A percentile compares a stretch with the other conserved stretches of the same genome.
phyloP scores from a whole-genome alignment of 2,113 vertebrate species.

The Himantopus leucocephalus region DNA sequence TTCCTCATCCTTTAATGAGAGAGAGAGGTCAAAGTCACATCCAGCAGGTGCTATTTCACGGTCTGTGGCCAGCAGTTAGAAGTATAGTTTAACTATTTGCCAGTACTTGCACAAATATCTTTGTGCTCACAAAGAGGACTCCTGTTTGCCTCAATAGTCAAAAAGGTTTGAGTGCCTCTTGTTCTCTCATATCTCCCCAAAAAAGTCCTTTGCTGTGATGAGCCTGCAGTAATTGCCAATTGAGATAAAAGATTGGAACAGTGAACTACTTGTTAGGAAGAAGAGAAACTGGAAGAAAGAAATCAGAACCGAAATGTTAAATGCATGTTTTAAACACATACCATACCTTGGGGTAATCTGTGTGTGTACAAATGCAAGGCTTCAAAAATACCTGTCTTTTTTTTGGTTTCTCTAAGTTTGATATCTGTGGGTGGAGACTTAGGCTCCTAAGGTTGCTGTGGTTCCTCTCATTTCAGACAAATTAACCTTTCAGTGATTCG shows the following conservation, averaged over 20 bases:
- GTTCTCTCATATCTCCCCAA: background rate
- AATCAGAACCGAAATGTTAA: background rate
- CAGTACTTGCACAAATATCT: background rate
- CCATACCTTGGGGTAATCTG: background rate
- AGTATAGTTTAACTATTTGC: conserved; percentile 2
- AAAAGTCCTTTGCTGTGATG: background rate
- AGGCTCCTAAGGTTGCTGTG: background rate
- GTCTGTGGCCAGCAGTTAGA: background rate
- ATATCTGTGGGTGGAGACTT: background rate
- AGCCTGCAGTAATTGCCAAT: background rate
- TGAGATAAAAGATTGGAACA: background rate
- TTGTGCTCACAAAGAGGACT: background rate
- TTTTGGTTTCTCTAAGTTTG: background rate
- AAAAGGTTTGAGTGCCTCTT: background rate
- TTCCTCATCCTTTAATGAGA: background rate
- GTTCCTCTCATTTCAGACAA: conserved; percentile 78
- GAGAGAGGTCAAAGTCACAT: conserved; percentile 39
- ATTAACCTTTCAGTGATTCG: conserved; percentile 82
- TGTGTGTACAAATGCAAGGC: background rate
- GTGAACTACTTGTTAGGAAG: background rate
- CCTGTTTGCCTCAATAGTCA: background rate
- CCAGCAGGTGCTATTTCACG: background rate
- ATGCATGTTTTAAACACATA: background rate
- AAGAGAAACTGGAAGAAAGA: background rate
- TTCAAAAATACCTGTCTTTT: background rate